A percentile compares a stretch with the other conserved stretches of the same genome.
phyloP scores from a whole-genome alignment of 2,113 vertebrate genomes.

The Shinisaurus crocodilurus region DNA sequence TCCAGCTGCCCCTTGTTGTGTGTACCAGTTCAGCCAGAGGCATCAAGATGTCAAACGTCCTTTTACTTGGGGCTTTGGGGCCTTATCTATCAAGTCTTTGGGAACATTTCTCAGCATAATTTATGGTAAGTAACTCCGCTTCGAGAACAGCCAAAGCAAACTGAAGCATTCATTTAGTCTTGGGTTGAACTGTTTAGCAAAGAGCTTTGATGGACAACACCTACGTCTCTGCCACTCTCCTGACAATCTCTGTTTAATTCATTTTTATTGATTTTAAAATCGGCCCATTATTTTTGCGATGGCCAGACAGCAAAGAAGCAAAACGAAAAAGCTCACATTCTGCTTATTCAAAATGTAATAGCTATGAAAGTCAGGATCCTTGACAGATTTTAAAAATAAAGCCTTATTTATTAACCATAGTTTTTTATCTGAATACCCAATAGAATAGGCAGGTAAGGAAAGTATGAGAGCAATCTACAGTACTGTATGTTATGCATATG shows the following conservation, averaged over 20 bases:
- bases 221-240: background rate
- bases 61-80: background rate
- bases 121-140: conserved; percentile 15
- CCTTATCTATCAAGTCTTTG: background rate
- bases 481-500: background rate
- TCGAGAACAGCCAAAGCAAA: conserved; percentile 24
- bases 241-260: conserved; percentile 26
- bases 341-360: conserved; percentile 42
- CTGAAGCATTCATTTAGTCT: conserved; percentile 3
- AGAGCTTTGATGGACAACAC: conserved; percentile 41
- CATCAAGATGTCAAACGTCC: background rate
- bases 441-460: conserved; percentile 15
- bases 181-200: background rate
- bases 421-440: conserved; percentile 12
- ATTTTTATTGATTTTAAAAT: conserved; percentile 40
- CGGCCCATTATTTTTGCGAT: conserved; percentile 35
- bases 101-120: conserved; percentile 1
- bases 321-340: background rate
- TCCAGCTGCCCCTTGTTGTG: background rate
- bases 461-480: background rate
- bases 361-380: conserved; percentile 35
- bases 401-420: conserved; percentile 31
- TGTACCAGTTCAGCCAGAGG: background rate
- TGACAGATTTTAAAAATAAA: conserved; percentile 53
- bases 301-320: conserved; percentile 39